These are phyloP conservation scores for Cryptus armator DNA, from an alignment of 2,888 invertebrate species.

Conservation along the genomic window DNA sequence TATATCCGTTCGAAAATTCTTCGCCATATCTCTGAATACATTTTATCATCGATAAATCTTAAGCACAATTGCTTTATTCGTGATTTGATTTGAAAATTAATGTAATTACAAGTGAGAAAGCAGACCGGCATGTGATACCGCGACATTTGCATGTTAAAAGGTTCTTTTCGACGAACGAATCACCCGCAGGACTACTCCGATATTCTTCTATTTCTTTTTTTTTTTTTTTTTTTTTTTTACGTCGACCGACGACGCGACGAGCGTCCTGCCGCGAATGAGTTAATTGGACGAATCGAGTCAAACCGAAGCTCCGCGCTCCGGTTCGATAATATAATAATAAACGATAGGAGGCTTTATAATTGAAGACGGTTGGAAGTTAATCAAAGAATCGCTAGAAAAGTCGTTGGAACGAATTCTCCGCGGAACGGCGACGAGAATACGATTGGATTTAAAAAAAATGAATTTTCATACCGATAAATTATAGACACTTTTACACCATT, in stretches of 20 bases:
- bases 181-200: conserved; percentile 53
- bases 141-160: conserved; percentile 81
- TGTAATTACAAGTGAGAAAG: conserved; percentile 62
- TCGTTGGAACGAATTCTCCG: not conserved
- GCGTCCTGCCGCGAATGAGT: conserved; percentile 69
- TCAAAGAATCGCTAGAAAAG: conserved; percentile 46
- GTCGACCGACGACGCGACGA: conserved; percentile 71
- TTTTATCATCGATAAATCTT: conserved; percentile 25
- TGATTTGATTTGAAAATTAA: conserved; percentile 64
- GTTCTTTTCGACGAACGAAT: conserved; percentile 41
- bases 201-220: conserved; percentile 34
- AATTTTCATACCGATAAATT: conserved; percentile 9
- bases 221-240: conserved; percentile 58
- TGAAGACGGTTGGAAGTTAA: conserved; percentile 53
- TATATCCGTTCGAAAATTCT: conserved; percentile 34
- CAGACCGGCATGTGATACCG: conserved; percentile 52
- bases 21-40: conserved; percentile 1
- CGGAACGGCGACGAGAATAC: not conserved
- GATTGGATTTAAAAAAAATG: conserved; percentile 8
- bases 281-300: conserved; percentile 78
- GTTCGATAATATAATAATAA: conserved; percentile 35
- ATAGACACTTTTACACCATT: not conserved
- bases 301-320: conserved; percentile 48
- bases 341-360: conserved; percentile 48
- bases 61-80: conserved; percentile 34